These are phyloP conservation scores for Nycticorax nycticorax DNA, from an alignment of 2,113 vertebrate species.

Conservation along the genomic window DNA sequence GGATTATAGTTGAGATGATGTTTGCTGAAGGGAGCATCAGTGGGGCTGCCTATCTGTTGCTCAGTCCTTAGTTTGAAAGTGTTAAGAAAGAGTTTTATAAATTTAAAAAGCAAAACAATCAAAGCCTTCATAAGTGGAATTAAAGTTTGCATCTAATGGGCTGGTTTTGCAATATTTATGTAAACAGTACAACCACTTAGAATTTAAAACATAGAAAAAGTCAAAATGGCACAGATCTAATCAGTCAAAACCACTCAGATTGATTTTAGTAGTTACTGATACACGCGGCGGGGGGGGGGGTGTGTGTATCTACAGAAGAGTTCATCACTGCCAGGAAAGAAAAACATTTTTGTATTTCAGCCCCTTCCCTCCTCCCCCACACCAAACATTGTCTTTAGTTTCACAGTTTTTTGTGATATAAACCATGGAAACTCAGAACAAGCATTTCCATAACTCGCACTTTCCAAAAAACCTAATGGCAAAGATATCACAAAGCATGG, in stretches of 20 bases:
- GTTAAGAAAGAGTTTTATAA: not conserved
- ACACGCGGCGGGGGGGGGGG: rapidly evolving
- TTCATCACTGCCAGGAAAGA: not conserved
- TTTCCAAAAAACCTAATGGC: not conserved
- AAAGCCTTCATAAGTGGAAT: not conserved
- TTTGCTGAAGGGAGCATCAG: not conserved
- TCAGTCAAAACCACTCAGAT: not conserved
- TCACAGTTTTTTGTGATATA: not conserved
- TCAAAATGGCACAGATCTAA: not conserved
- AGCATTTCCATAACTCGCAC: not conserved
- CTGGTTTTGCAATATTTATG: not conserved
- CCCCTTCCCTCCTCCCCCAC: not conserved
- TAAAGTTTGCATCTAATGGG: not conserved
- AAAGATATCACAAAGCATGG: not conserved
- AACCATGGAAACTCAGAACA: not conserved
- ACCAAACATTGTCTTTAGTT: not conserved
- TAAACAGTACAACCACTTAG: not conserved
- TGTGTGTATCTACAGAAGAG: not conserved
- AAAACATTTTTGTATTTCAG: not conserved
- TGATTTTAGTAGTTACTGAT: not conserved
- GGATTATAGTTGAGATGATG: not conserved
- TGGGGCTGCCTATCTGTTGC: not conserved
- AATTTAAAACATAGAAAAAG: not conserved
- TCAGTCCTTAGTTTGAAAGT: not conserved
- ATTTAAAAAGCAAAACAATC: not conserved